Base-by-base conservation (phyloP, 53 echinoderm and acorn worm genomes). In the Pentamera pediparva region DNA sequence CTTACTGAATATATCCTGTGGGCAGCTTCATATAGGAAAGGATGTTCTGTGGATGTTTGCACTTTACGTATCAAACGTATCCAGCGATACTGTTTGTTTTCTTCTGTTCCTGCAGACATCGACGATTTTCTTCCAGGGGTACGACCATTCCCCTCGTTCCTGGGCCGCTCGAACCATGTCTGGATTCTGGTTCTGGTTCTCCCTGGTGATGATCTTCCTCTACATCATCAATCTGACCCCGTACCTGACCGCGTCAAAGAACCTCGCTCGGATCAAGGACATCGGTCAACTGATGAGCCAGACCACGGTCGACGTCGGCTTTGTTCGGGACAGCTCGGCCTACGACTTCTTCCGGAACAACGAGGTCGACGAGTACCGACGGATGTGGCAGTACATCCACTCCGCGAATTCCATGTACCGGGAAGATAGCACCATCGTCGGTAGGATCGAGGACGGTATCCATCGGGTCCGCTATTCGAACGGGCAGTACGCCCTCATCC, bases 281-380 rank as follows among this genome's bases (percentile, higher is more conserved):
- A 83, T 89, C 8, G 89, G 93, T 3, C 87, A 79, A 75, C 87
- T 93, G 13, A 73, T 93, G 54, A 61, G 83, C 41, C 89, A 93
- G 79, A 93, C 89, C 32, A 87, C 86, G 5, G 84, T 93, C 17
- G 93, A 89, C 56, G 89, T 89, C 34, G 91, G 96, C 25, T 88
- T 88, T 61, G 80, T 96, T 53, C 88, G 79, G 61, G 88, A 85
- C 62, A 88, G 91, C 62, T 83, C 88, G 11, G 87, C 96, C 31
- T 85, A 91, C 65, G 88, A 91, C 67, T 89, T 91, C 80, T 88
- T 96, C 85, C 76, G 82, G 45, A 76, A 96, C 80, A 84, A 92
- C 62, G 56, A 86, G 34, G 61, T 85, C 17, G 88, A 79, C 18
- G 85, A 88, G 35, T 88, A 88, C 61, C 83, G 83, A 0, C 88